phyloP scores from a whole-genome alignment of 2,113 vertebrate species.

The Prunella fulvescens region DNA sequence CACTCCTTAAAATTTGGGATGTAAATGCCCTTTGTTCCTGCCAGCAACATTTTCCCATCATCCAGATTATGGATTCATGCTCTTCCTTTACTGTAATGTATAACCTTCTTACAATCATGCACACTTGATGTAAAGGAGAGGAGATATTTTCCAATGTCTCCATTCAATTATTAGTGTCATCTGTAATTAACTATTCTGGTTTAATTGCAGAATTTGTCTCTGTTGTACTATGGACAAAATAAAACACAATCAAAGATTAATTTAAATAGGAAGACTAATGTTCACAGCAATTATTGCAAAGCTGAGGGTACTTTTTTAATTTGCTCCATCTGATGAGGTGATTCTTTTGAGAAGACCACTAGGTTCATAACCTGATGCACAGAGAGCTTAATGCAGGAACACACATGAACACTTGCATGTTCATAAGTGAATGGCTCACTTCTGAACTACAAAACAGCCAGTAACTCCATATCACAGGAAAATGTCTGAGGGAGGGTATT shows the following conservation, averaged over 20 bases:
- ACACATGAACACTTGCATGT: slow-evolving; percentile 32
- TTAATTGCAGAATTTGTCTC: slow-evolving; percentile 63
- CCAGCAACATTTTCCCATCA: neutral
- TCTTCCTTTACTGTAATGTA: neutral
- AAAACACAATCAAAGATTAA: slow-evolving; percentile 59
- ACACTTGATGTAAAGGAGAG: neutral
- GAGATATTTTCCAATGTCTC: slow-evolving; percentile 34
- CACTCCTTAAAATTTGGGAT: neutral
- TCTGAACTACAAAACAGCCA: slow-evolving; percentile 63
- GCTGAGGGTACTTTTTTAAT: slow-evolving; percentile 60
- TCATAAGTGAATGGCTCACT: neutral
- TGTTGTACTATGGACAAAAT: slow-evolving; percentile 62
- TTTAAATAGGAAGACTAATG: slow-evolving; percentile 59
- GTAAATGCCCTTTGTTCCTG: neutral
- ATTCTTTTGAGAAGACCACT: slow-evolving; percentile 66
- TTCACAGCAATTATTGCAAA: slow-evolving; percentile 48
- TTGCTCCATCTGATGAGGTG: slow-evolving; percentile 59
- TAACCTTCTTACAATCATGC: neutral
- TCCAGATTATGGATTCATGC: slow-evolving; percentile 9
- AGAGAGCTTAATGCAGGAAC: slow-evolving; percentile 50
- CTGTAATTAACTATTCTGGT: slow-evolving; percentile 60
- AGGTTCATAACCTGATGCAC: slow-evolving; percentile 49
- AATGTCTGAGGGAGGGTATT: neutral
- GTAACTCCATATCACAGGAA: slow-evolving; percentile 51
- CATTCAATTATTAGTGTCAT: slow-evolving; percentile 54